These are phyloP conservation scores for Euglossa dilemma DNA, from an alignment of 1,140 invertebrate species.

Conservation along the genomic window DNA sequence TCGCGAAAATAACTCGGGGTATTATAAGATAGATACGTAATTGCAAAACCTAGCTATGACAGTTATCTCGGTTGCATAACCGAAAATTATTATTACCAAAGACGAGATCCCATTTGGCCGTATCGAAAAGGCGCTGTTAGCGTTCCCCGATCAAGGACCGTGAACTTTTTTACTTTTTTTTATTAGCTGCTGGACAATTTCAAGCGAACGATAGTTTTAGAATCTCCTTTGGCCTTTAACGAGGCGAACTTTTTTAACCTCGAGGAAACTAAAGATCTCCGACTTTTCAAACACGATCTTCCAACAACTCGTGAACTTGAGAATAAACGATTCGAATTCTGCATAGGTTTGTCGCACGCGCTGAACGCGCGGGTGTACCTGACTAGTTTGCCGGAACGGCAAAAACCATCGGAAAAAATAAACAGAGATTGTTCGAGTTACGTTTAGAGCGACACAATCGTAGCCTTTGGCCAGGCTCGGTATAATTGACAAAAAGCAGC, in stretches of 20 bases:
- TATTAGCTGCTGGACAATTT: neutral
- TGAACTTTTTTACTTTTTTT: neutral
- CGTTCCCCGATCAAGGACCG: neutral
- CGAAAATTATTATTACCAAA: neutral
- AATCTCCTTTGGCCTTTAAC: neutral
- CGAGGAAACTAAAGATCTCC: neutral
- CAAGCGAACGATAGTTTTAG: neutral
- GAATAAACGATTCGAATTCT: too few species aligned
- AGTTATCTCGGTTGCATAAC: slow-evolving; percentile 16
- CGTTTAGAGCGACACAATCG: slow-evolving; percentile 45
- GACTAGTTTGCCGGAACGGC: neutral
- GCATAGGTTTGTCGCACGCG: too few species aligned
- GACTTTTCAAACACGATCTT: too few species aligned
- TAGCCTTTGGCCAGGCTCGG: slow-evolving; percentile 43
- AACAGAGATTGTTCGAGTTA: slow-evolving; percentile 26
- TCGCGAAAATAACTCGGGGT: neutral
- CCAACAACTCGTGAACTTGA: too few species aligned
- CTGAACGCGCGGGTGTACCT: too few species aligned
- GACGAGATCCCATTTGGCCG: neutral
- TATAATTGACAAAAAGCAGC: slow-evolving; percentile 66
- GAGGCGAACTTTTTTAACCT: neutral
- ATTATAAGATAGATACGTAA: neutral
- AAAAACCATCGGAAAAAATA: slow-evolving; percentile 28
- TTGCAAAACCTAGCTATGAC: neutral
- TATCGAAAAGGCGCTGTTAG: neutral